A percentile compares a stretch with the other conserved stretches of the same genome.
phyloP scores from a whole-genome alignment of 2,888 invertebrate species.

The Dendrolimus houi region DNA sequence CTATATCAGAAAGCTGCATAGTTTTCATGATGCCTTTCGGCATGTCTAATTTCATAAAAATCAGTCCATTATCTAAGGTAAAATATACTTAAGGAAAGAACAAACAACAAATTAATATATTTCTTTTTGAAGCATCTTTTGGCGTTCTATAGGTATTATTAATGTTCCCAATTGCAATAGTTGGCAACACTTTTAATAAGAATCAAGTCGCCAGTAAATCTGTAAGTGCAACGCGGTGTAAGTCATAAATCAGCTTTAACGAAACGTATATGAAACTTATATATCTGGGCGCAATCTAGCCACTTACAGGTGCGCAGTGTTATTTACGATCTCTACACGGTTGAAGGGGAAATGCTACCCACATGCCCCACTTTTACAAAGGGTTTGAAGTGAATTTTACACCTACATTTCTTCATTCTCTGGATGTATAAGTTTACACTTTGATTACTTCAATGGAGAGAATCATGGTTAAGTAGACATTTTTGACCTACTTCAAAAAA shows the following conservation, averaged over 20 bases:
- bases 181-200: too few species aligned
- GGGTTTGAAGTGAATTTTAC: conserved; percentile 44
- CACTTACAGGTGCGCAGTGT: conserved; percentile 58
- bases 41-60: too few species aligned
- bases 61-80: too few species aligned
- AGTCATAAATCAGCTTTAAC: conserved; percentile 42
- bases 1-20: too few species aligned
- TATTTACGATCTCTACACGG: conserved; percentile 60
- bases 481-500: too few species aligned
- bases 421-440: neutral
- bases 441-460: neutral
- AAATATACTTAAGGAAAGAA: too few species aligned
- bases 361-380: conserved; percentile 43
- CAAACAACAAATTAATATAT: too few species aligned
- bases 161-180: too few species aligned
- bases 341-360: conserved; percentile 52
- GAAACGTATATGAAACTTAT: conserved; percentile 54
- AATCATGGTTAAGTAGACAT: too few species aligned
- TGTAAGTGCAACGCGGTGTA: conserved; percentile 7
- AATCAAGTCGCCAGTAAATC: conserved; percentile 7
- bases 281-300: conserved; percentile 58
- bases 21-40: too few species aligned
- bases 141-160: too few species aligned
- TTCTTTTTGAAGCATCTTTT: too few species aligned
- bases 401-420: conserved; percentile 17